Evolutionary conservation across 2,888 invertebrate genomes (phyloP), one percentile per base, ranked within the genome.

Genomic region (Apamea epomidion): DNA sequence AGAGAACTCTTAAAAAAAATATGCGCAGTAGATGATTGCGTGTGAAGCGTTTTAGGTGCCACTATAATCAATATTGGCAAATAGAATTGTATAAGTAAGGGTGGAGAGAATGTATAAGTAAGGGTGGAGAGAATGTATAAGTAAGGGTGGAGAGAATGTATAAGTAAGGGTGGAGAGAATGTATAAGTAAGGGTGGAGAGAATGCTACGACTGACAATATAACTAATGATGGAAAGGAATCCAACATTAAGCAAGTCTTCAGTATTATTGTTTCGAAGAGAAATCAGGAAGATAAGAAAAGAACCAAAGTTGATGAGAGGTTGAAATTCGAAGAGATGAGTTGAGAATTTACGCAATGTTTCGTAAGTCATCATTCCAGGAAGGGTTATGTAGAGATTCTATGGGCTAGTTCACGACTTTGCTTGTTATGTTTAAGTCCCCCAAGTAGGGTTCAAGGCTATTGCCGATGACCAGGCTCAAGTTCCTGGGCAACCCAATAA

Each of bases 31-130:
- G 70, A 29, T 45, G 42, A 29, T 18, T 8, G 16, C 18, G 45
- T n/a, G 37, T 78, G 54, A 60, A 84, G 42, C 32, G 4, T 68
- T 83, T 83, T 32, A n/a, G 58, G 58, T n/a, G 25, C 51, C 3
- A 29, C 7, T 25, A 16, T 54, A 7, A 78, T 48, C 29, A 75
- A 54, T 21, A 67, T 45, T 25, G 7, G 6, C 21, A 51, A 72
- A 21, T 14, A 25, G 0, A 21, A 21, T 54, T 62, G 16, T 29
- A 12, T 12, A 6, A 62, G 12, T 71, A 25, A 51, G 16, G 12
- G 18, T 60, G 18, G 58, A n/a, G 37, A 72, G 12, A 37, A 58
- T 58, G 51, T 32, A 32, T 32, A 32, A 32, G 32, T 32, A 32
- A 32, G 32, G 32, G 32, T 60, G 25, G 54, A n/a, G 32, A 72